Evolutionary conservation across 2,113 vertebrate species (phyloP), one percentile per base, ranked within the genome.

Genomic region (Tychaedon coryphoeus): DNA sequence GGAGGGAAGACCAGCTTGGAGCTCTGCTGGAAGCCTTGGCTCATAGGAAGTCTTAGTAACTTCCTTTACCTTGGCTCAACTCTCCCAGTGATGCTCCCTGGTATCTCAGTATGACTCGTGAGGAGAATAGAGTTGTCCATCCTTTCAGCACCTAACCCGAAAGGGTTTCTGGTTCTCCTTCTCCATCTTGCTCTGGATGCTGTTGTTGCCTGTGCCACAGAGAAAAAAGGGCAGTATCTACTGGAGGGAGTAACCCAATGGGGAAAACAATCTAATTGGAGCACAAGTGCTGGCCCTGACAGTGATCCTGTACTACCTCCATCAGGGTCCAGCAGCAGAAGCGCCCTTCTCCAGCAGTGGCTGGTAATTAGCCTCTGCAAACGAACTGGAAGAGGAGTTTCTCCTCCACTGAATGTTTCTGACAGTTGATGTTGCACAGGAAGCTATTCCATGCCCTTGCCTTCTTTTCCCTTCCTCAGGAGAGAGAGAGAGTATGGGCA

Each of bases 341-440:
- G 90, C 79, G 19, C 86, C 79, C 81, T 96, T 94, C 93, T 93
- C 87, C 82, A 76, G 86, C 91, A 93, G 80, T 48, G 81, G 92
- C 94, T 91, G 89, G 34, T 84, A 62, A 80, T 66, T 78, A 95
- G 78, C 86, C 91, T 94, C 89, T 96, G 88, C 76, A 92, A 93
- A 81, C n/a, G 62, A 97, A 97, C 93, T 97, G 95, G 94, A 97
- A 97, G 94, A 93, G 86, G 90, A 92, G 54, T 90, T 97, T 93
- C 93, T 94, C 77, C 73, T 97, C 85, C 36, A 51, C 0, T 95
- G 81, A 92, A 88, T 92, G 54, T 97, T 96, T 97, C 69, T 92
- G 82, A 90, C 82, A 87, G 86, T 66, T 92, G 94, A 96, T 81
- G 62, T 93, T 95, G 79, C 88, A 96, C 92, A 94, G 94, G 87